Base-by-base conservation (phyloP, 2,888 invertebrate genomes). In the Achlya flavicornis region DNA sequence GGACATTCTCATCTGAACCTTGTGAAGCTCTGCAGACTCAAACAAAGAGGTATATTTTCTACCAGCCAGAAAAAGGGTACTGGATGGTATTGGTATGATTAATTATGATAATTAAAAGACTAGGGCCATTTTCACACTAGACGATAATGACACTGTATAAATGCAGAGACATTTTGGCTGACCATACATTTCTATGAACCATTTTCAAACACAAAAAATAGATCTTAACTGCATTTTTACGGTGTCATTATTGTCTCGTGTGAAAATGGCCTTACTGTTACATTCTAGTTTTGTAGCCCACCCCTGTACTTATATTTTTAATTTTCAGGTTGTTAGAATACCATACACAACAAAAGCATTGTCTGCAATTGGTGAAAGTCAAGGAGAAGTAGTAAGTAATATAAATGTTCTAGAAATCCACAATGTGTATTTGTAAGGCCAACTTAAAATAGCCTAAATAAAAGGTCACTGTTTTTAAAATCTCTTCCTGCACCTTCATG, bases 1-100 rank as follows among this genome's bases (percentile, higher is more conserved):
- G 98, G 70, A 97, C 97, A 66, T 98, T 98, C 84, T 96, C 96
- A 73, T 94, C 96, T 48, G 96, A 96, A 70, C 95, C 96, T 46
- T 97, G 98, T 86, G 97, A 97, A 89, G 96, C 97, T 63, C 89
- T 99, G 66, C 98, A 98, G 81, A 98, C 98, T 14, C 97, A 97
- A 82, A 98, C 98, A 84, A 97, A 97, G 48, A 95, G 97, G 66
- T 98, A 98, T 85, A 94, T 98, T 63, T 98, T 98, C 86, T 96
- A 95, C 86, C 96, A 98, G 89, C 96, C 98, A 2, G 99, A 99
- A 85, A 95, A 95, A 75, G 95, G 96, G 73, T 98, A 96, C 86
- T 99, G 98, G 98, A 96, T 98, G 94, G 97, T 98, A 63, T 95
- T 98, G 96, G 98, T 98, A 94, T 86, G 87, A 19, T 10, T 19